These are phyloP conservation scores for Polydesmus complanatus DNA, from an alignment of 2,888 invertebrate genomes.

Conservation along the genomic window DNA sequence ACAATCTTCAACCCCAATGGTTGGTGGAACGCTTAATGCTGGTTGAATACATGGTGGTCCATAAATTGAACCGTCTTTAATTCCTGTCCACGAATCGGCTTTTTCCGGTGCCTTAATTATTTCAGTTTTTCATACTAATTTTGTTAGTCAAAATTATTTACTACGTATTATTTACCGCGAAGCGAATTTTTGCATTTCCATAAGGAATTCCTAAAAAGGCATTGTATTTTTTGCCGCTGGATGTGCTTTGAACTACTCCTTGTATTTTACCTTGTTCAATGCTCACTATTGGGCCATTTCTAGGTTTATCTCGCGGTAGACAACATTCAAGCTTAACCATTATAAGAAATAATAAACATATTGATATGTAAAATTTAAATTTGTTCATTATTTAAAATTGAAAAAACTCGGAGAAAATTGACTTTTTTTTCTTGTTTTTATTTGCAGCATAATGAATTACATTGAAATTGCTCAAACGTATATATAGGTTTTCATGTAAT, in stretches of 20 bases:
- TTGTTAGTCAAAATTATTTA: background rate
- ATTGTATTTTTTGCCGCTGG: background rate
- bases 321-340: no score
- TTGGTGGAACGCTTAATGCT: background rate
- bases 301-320: no score
- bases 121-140: background rate
- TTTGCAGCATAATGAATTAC: no score
- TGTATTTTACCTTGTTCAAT: background rate
- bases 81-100: background rate
- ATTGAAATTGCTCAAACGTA: no score
- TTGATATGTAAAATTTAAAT: no score
- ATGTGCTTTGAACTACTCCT: background rate
- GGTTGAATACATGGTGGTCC: background rate
- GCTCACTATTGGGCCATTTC: background rate
- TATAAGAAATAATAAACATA: no score
- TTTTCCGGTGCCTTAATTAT: background rate
- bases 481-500: no score
- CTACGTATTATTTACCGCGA: background rate
- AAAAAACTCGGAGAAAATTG: no score
- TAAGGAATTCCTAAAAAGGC: background rate
- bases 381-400: no score
- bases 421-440: no score
- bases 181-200: background rate
- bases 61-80: background rate
- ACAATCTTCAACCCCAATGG: constrained; percentile 12